Conservation (phyloP, 1,140 invertebrate genomes). For the Orius insidiosus region DNA sequence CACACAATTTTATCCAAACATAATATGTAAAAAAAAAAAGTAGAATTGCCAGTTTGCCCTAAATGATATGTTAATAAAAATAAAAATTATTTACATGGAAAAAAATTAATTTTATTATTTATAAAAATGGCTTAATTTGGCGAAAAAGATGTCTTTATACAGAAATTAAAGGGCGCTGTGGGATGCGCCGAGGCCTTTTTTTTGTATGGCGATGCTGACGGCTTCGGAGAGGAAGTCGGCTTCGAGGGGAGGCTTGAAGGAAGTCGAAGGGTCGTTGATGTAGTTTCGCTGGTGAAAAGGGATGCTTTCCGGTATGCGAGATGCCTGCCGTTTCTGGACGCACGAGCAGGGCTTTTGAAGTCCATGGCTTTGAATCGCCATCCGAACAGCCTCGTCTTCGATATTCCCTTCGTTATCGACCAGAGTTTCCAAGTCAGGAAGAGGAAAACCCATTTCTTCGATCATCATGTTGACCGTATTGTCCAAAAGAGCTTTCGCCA, state of each 20-base stretch:
- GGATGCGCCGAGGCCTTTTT: conserved; percentile 20
- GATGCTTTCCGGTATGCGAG: neutral
- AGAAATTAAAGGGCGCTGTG: conserved; percentile 2
- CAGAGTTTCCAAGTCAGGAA: conserved; percentile 15
- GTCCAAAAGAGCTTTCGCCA: conserved; percentile 19
- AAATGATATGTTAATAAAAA: too few species aligned
- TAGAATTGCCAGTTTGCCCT: too few species aligned
- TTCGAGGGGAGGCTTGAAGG: conserved; percentile 9
- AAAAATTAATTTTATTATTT: too few species aligned
- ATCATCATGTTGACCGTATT: conserved; percentile 28
- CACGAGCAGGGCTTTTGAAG: conserved; percentile 19
- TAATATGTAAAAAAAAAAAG: too few species aligned
- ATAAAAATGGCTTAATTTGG: too few species aligned
- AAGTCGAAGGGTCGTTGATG: neutral
- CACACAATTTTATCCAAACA: too few species aligned
- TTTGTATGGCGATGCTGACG: conserved; percentile 21
- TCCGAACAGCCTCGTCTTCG: conserved; percentile 25
- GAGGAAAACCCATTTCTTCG: conserved; percentile 23
- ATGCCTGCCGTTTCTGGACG: neutral
- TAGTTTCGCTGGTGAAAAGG: conserved; percentile 14
- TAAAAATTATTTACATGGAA: too few species aligned
- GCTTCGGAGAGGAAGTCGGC: conserved; percentile 21
- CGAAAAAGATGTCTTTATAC: neutral
- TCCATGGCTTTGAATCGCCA: conserved; percentile 26
- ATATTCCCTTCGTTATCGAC: conserved; percentile 17